Evolutionary conservation across 2,113 vertebrate genomes (phyloP).

Genomic region (Anser brachyrhynchus): DNA sequence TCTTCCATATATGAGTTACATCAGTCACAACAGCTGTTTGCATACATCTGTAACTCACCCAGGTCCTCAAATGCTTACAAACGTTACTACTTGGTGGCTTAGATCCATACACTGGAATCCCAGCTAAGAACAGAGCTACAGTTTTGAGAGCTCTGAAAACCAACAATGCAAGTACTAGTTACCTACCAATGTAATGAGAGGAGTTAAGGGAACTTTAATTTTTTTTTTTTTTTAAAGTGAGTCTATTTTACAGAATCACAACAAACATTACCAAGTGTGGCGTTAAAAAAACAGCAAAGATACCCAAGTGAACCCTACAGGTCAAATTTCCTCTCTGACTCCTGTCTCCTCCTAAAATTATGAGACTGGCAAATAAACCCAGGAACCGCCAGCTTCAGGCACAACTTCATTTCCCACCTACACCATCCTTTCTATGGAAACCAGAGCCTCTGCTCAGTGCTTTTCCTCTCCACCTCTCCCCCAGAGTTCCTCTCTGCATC

Average conservation of each 20-base stretch:
- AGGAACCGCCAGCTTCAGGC: not conserved
- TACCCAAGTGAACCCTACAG: not conserved
- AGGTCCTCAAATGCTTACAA: not conserved
- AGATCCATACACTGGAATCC: not conserved
- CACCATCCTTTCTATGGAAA: not conserved
- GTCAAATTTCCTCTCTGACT: not conserved
- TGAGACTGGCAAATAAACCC: not conserved
- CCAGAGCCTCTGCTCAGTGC: not conserved
- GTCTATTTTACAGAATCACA: not conserved
- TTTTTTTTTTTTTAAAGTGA: not conserved
- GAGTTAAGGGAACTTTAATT: not conserved
- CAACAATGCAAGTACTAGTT: not conserved
- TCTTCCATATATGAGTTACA: constrained; percentile 7
- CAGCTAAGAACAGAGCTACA: not conserved
- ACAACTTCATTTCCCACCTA: not conserved
- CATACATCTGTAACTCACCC: not conserved
- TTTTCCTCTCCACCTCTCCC: not conserved
- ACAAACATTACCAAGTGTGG: not conserved
- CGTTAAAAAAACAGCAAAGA: not conserved
- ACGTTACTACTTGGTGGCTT: not conserved
- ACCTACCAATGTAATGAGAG: not conserved
- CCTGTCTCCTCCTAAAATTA: not conserved
- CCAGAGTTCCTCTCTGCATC: not conserved
- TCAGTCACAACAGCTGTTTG: not conserved
- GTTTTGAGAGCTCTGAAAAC: not conserved